A percentile compares a stretch with the other conserved stretches of the same genome.
Evolutionary conservation across 1,140 invertebrate genomes (phyloP).

Genomic region (Microplitis demolitor): DNA sequence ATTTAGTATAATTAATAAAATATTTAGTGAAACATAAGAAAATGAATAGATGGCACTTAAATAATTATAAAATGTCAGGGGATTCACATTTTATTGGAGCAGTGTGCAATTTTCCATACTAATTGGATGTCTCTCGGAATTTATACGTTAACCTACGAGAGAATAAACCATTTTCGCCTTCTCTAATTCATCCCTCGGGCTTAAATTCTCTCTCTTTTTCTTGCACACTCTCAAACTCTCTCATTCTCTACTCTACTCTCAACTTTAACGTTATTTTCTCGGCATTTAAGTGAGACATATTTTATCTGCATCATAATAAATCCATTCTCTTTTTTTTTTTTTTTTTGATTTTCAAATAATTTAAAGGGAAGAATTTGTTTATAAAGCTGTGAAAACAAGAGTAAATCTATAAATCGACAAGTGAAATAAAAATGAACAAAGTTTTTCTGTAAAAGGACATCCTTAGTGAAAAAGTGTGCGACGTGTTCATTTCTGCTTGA

Average conservation of each 20-base stretch:
- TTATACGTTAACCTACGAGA: slow-evolving; percentile 21
- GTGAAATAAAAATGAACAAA: slow-evolving; percentile 33
- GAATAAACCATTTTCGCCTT: slow-evolving; percentile 16
- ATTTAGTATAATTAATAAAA: too few relatives aligned
- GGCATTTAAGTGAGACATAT: slow-evolving; percentile 16
- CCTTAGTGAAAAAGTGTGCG: slow-evolving; percentile 25
- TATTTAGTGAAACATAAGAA: too few relatives aligned
- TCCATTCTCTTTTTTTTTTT: too few relatives aligned
- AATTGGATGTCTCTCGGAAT: slow-evolving; percentile 31
- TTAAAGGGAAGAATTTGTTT: too few relatives aligned
- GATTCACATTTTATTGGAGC: background rate
- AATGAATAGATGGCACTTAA: too few relatives aligned
- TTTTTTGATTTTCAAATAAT: too few relatives aligned
- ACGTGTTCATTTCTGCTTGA: slow-evolving; percentile 31
- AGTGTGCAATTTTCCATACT: slow-evolving; percentile 16
- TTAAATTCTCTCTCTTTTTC: background rate
- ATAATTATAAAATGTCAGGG: background rate
- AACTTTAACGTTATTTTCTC: background rate
- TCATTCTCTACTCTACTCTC: background rate
- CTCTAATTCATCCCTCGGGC: slow-evolving; percentile 18
- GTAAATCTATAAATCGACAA: background rate
- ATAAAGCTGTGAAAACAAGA: too few relatives aligned
- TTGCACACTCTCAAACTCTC: too few relatives aligned
- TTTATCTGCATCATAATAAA: background rate
- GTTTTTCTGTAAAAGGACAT: slow-evolving; percentile 35